Evolutionary conservation across 2,113 vertebrate genomes (phyloP).

Genomic region (Xenopus borealis): DNA sequence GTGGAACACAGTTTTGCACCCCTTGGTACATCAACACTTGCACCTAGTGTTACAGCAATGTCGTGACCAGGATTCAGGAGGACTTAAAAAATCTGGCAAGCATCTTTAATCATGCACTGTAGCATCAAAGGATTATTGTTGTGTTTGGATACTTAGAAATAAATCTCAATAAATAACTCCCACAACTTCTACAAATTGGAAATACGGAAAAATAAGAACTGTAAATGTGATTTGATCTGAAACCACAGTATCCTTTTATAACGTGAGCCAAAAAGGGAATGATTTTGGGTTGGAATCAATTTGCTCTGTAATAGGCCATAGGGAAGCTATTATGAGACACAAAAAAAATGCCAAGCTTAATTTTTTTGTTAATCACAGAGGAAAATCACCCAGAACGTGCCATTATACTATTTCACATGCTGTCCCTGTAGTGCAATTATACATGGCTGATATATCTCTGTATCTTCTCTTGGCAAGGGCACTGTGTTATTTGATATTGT

Average conservation of each 20-base stretch:
- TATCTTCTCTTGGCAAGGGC: not conserved
- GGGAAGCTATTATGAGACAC: slow-evolving; percentile 35
- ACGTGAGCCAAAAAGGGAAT: not conserved
- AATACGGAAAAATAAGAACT: not conserved
- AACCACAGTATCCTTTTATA: not conserved
- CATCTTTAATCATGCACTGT: too few species aligned
- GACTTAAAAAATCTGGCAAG: too few species aligned
- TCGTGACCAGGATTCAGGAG: too few species aligned
- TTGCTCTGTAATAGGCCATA: slow-evolving; percentile 30
- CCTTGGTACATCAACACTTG: too few species aligned
- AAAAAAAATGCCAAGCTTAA: slow-evolving; percentile 8
- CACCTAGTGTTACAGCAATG: too few species aligned
- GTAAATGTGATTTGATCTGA: not conserved
- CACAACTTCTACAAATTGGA: not conserved
- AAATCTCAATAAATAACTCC: not conserved
- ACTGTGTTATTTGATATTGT: not conserved
- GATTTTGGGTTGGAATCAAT: slow-evolving; percentile 31
- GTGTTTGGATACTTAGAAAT: not conserved
- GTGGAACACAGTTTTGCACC: too few species aligned
- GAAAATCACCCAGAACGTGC: slow-evolving; percentile 41
- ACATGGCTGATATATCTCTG: slow-evolving; percentile 4
- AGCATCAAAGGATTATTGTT: too few species aligned
- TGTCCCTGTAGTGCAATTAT: slow-evolving; percentile 15
- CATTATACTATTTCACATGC: not conserved
- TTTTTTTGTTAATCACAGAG: slow-evolving; percentile 38